Base-by-base conservation (phyloP, 2,888 invertebrate species). In the Pollenia labialis region DNA sequence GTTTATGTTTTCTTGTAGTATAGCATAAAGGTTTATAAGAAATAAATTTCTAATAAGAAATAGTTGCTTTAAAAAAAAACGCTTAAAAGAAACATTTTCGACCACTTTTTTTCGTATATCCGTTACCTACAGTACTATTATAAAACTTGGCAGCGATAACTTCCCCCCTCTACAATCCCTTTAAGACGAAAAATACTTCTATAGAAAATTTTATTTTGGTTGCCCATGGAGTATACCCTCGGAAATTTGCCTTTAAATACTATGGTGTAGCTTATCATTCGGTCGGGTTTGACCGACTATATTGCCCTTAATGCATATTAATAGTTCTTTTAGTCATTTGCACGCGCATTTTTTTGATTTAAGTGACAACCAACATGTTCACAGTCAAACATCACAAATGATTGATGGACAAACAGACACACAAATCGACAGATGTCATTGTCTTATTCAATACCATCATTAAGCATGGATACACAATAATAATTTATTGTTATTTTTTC, bases 391-490 rank as follows among this genome's bases (percentile, higher is more conserved):
- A 71, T 32, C 9, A 54, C 54, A 60, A 42, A 2, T 72, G 76
- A 81, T 77, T 81, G 85, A 85, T 81, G 66, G 64, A 46, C 46
- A 68, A 62, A 76, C 14, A 54, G 66, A 48, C 74, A 58, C 46
- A 72, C 71, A 62, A 23, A 50, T 32, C 64, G 66, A 85, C 81
- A 85, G 79, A 77, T 77, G 81, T 77, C 81, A 46, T 76, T 81
- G 81, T 81, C 58, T 77, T 72, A 72, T 77, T 72, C 71, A 81
- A 85, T 72, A 77, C 50, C 72, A 72, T 81, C 84, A 85, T 80
- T 85, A 62, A 75, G 84, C 84, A 79, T 80, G 74, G 68, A 72
- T 85, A 69, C 74, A 80, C 68, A 85, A 69, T 80, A 85, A 85
- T 85, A 62, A 85, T 71, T 83, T 77, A 68, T 80, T 79, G 18